A percentile compares a stretch with the other conserved stretches of the same genome.
phyloP scores from a whole-genome alignment of 2,113 vertebrate species.

The Coregonus clupeaformis region DNA sequence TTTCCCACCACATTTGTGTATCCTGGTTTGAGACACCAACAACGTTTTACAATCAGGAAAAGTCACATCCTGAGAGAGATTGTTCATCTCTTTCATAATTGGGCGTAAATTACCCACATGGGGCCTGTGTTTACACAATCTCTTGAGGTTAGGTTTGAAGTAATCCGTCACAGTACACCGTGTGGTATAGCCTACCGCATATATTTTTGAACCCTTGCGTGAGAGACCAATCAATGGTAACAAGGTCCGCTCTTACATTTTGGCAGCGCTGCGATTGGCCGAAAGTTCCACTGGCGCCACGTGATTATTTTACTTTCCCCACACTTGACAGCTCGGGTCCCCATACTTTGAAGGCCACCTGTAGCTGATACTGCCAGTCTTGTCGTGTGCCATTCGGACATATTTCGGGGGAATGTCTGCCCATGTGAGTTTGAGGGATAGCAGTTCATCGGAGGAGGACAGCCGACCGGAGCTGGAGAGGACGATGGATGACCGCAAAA shows the following conservation, averaged over 20 bases:
- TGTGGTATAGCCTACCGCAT: neutral
- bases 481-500: constrained; percentile 63
- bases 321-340: constrained; percentile 54
- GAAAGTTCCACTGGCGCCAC: constrained; percentile 27
- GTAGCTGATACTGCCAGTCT: neutral
- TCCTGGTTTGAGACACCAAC: neutral
- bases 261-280: constrained; percentile 33
- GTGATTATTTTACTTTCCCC: constrained; percentile 36
- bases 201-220: constrained; percentile 10
- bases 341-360: constrained; percentile 22
- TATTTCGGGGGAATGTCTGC: constrained; percentile 71
- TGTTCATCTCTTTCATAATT: constrained; percentile 3
- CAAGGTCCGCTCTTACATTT: constrained; percentile 3
- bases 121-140: constrained; percentile 1
- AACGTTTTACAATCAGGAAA: neutral
- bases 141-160: neutral
- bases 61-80: constrained; percentile 1
- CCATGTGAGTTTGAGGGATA: constrained; percentile 69
- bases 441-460: constrained; percentile 83
- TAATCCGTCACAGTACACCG: neutral
- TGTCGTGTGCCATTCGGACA: neutral
- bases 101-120: constrained; percentile 4
- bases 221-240: constrained; percentile 7
- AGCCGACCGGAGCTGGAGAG: constrained; percentile 47
- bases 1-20: neutral